Evolutionary conservation across 2,797 vertebrate species (phyloP), one percentile per base, ranked within the genome.

Genomic region (Poecilia velifera): DNA sequence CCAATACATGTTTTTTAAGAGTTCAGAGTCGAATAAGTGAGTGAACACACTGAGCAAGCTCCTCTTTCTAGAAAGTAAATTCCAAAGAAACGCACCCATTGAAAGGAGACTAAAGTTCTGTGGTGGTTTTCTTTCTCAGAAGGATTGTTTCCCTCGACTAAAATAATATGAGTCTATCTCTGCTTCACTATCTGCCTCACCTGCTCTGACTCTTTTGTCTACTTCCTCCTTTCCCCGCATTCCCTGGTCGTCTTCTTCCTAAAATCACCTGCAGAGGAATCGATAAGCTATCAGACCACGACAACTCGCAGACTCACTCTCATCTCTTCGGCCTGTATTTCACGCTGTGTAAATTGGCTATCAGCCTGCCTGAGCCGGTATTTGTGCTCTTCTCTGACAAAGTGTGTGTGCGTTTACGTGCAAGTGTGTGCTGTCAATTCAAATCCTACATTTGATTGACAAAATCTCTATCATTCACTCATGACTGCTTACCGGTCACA

Each of bases 231-330:
- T 49, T 46, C 73, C 68, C 64, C 0, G 22, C 20, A 12, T 41
- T 49, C 53, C n/a, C 66, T 31, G 4, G 12, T 72, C 14, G 55
- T 22, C 85, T 70, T 75, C 76, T 80, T 87, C 71, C 75, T 49
- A 39, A 85, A 86, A 80, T 86, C 87, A 86, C 88, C 90, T 90
- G 89, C 90, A 87, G 87, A 82, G 72, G 74, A 91, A 90, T 92
- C 87, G 6, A 94, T 92, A 86, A 88, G 82, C 86, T 76, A 90
- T 90, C 90, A 88, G 90, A 90, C 77, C 85, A 28, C 8, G 74
- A 85, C 76, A 72, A 71, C 80, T 66, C 78, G 3, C 80, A 84
- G 75, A 77, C 82, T 41, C 53, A 4, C 74, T 77, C 72, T 10
- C 2, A 9, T 78, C 62, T 41, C 72, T 49, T 70, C 62, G 53